These are phyloP conservation scores for Pinna nobilis DNA, from an alignment of 1,140 invertebrate genomes.

Conservation along the genomic window DNA sequence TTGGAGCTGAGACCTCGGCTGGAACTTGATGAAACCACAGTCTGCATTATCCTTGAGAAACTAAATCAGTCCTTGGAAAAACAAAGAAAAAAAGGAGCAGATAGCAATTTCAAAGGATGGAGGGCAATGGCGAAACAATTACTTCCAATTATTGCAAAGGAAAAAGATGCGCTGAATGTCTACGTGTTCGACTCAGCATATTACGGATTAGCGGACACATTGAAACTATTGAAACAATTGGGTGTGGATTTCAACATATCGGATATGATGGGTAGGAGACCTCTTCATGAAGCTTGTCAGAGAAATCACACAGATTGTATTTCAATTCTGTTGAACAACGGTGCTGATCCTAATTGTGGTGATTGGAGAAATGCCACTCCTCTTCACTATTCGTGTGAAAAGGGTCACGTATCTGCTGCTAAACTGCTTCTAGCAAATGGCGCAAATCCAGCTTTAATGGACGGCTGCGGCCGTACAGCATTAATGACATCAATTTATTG, in stretches of 20 bases:
- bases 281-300: constrained; percentile 40
- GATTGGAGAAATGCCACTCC: constrained; percentile 40
- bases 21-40: constrained; percentile 29
- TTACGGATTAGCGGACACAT: constrained; percentile 18
- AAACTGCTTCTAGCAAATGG: constrained; percentile 21
- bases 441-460: constrained; percentile 7
- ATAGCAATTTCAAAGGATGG: constrained; percentile 24
- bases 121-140: constrained; percentile 3
- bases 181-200: constrained; percentile 29
- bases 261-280: constrained; percentile 29
- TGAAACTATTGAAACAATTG: constrained; percentile 21
- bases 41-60: constrained; percentile 27
- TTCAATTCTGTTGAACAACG: constrained; percentile 26
- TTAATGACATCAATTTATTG: constrained; percentile 21
- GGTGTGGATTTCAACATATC: constrained; percentile 22
- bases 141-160: constrained; percentile 14
- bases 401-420: constrained; percentile 23
- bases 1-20: background rate
- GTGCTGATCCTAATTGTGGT: constrained; percentile 22
- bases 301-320: constrained; percentile 19
- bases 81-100: constrained; percentile 4
- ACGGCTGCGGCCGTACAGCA: constrained; percentile 26
- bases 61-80: constrained; percentile 16
- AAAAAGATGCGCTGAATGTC: constrained; percentile 15
- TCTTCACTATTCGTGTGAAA: constrained; percentile 40